Base-by-base conservation (phyloP, 2,888 invertebrate species). In the Ptychoptera contaminata region DNA sequence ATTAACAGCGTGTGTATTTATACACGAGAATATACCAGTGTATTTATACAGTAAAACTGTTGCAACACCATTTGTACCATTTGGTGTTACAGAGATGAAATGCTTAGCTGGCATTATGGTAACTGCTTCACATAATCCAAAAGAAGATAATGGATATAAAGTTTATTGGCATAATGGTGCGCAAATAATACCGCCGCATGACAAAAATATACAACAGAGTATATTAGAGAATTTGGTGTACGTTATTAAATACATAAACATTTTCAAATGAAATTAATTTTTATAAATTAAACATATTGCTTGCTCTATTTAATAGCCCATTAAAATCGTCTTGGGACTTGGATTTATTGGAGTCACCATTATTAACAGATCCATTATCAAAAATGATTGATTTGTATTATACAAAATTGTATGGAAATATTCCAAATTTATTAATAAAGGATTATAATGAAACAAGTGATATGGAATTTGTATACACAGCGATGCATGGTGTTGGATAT, bases 401-500 rank as follows among this genome's bases (percentile, higher is more conserved):
- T 58, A 58, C 70, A 10, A 71, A 72, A 31, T 65, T 90, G 3
- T 61, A 65, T 11, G 59, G 67, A 5, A 67, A 67, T 30, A 63
- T 83, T 8, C 62, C 76, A 15, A 61, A 71, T 30, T 69, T 70
- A 2, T 62, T 71, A 9, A 53, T 75, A 32, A 65, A 71, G 36
- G 60, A 34, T 1, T 60, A 74, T 34, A 81, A 79, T 53, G 62
- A 61, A 37, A 68, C 65, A 14, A 71, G 74, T 0, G 61, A 68
- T 1, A 58, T 85, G 1, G 73, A 74, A 43, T 78, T 90, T 49
- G 84, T 87, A 0, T 97, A 96, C 60, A 93, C 94, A 10, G 87
- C 97, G 0, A 92, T 99, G 88, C 98, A 99, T 61, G 98, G 98
- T 5, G 96, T 98, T 5, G 96, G 96, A 0, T 82, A 84, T 58